These are phyloP conservation scores for Sesia bembeciformis DNA, from an alignment of 2,888 invertebrate species.

Conservation along the genomic window DNA sequence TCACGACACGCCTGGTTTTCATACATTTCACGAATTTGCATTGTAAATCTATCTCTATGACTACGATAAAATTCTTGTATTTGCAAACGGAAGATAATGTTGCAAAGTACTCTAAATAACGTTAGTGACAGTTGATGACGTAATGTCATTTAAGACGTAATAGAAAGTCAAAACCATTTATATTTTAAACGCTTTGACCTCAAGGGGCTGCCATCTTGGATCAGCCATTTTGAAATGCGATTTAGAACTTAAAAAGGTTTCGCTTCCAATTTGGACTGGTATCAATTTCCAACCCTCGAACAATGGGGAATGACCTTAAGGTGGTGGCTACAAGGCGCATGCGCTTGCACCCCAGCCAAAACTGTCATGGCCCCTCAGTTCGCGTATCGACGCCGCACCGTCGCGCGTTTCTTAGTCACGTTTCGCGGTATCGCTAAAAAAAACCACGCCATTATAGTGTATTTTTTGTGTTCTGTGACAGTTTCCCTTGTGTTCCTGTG, in stretches of 20 bases:
- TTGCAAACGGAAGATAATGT: too few relatives aligned
- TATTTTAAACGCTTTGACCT: background rate
- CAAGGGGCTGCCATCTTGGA: background rate
- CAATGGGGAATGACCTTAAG: constrained; percentile 60
- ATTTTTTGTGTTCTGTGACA: background rate
- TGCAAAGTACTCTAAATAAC: too few relatives aligned
- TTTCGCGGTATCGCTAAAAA: background rate
- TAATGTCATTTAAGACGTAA: background rate
- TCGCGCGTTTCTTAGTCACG: constrained; percentile 28
- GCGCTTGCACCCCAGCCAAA: constrained; percentile 49
- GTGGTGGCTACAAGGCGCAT: constrained; percentile 35
- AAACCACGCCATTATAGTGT: background rate
- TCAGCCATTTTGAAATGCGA: constrained; percentile 17
- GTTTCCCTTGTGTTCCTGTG: constrained; percentile 10
- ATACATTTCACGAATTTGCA: too few relatives aligned
- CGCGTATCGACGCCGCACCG: constrained; percentile 55
- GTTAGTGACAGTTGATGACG: background rate
- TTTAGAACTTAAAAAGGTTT: constrained; percentile 31
- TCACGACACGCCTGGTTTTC: too few relatives aligned
- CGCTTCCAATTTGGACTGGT: constrained; percentile 26
- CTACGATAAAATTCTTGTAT: too few relatives aligned
- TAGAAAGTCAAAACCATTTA: background rate
- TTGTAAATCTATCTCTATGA: too few relatives aligned
- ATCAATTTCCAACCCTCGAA: constrained; percentile 34
- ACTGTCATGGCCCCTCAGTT: constrained; percentile 66